Percentiles rank a stretch among this genome's conserved stretches.
Evolutionary conservation across 2,888 invertebrate genomes (phyloP).

Genomic region (Trachelus tabidus): DNA sequence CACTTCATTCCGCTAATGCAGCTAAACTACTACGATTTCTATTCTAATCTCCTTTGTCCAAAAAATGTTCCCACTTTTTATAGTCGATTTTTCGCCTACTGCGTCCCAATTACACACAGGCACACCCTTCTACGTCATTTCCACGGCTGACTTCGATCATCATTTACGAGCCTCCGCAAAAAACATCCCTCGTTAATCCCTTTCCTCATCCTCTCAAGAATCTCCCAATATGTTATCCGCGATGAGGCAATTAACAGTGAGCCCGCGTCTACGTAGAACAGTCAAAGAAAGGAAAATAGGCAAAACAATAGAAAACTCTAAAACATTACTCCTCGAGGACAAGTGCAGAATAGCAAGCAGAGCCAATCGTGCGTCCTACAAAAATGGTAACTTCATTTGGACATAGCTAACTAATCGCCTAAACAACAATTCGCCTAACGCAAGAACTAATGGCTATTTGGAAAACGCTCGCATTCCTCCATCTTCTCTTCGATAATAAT

Average conservation of each 20-base stretch:
- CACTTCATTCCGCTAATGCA: not conserved
- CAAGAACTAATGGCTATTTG: conserved; percentile 23
- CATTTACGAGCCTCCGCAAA: conserved; percentile 4
- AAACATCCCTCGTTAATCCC: not conserved
- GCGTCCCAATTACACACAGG: not conserved
- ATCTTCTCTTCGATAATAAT: not conserved
- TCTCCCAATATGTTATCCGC: not conserved
- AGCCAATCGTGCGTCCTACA: not conserved
- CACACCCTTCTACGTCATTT: conserved; percentile 2
- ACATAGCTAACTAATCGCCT: conserved; percentile 20
- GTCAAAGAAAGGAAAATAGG: not conserved
- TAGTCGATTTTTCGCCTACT: conserved; percentile 15
- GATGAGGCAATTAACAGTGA: no score
- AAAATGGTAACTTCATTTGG: conserved; percentile 30
- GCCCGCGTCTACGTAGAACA: no score
- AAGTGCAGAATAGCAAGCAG: not conserved
- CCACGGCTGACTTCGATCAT: conserved; percentile 6
- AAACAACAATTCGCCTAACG: conserved; percentile 25
- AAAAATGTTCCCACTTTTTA: not conserved
- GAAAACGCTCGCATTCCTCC: conserved; percentile 16
- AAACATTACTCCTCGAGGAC: not conserved
- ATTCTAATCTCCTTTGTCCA: not conserved
- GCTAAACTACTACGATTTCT: not conserved
- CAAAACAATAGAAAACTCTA: conserved; percentile 7
- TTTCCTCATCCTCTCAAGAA: not conserved